These are phyloP conservation scores for Poeciliopsis paucimaculata DNA, from an alignment of 2,797 vertebrate genomes.

Conservation along the genomic window DNA sequence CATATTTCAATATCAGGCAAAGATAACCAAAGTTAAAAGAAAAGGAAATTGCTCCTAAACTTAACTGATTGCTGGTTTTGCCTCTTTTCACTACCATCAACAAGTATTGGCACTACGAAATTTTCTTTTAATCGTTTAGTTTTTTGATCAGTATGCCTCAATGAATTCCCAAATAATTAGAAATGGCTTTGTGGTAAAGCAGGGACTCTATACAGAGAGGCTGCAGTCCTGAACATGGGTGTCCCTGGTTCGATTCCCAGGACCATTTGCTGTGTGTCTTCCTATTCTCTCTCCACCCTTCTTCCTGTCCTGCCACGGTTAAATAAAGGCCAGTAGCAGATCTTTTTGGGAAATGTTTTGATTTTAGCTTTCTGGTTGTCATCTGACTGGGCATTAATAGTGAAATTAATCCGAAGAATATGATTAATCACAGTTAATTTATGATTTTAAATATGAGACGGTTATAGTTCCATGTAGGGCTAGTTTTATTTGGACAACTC, in stretches of 20 bases:
- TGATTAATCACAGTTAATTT: neutral
- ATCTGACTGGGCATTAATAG: neutral
- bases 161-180: neutral
- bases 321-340: neutral
- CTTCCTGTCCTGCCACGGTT: neutral
- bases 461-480: neutral
- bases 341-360: neutral
- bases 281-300: neutral
- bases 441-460: neutral
- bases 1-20: too few relatives aligned
- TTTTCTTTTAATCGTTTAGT: too few relatives aligned
- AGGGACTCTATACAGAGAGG: neutral
- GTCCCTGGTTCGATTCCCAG: neutral
- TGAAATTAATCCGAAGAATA: neutral
- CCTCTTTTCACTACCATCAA: too few relatives aligned
- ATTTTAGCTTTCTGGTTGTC: neutral
- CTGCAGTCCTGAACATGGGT: neutral
- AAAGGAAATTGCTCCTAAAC: too few relatives aligned
- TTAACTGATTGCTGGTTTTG: too few relatives aligned
- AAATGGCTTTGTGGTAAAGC: neutral
- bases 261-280: neutral
- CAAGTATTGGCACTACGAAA: too few relatives aligned
- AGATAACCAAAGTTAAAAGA: too few relatives aligned
- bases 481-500: neutral
- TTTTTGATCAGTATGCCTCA: neutral